Evolutionary conservation across 2,888 invertebrate genomes (phyloP).

Genomic region (Pandemis heparana): DNA sequence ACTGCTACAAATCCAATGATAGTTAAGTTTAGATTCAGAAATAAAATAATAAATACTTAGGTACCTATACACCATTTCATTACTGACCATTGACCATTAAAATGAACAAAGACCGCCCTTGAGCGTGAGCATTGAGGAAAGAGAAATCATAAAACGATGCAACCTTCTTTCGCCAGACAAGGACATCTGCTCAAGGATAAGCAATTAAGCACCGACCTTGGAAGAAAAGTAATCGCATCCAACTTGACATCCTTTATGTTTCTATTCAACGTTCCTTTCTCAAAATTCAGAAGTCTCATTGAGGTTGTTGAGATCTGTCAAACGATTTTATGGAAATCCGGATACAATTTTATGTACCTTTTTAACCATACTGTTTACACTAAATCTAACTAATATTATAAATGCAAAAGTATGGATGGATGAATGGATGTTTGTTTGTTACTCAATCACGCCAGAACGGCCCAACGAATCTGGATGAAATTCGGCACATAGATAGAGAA

Average conservation of each 20-base stretch:
- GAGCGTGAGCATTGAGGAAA: neutral
- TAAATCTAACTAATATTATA: neutral
- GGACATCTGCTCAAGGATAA: slow-evolving; percentile 6
- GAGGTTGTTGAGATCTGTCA: neutral
- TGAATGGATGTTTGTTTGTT: too few species aligned
- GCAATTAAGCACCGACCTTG: slow-evolving; percentile 8
- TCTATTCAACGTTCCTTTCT: neutral
- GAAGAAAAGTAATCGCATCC: neutral
- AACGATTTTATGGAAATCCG: neutral
- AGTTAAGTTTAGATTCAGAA: neutral
- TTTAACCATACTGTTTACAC: neutral
- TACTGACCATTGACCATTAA: neutral
- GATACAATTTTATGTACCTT: neutral
- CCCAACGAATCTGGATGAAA: too few species aligned
- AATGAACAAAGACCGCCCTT: neutral
- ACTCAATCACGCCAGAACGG: too few species aligned
- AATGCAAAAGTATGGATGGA: too few species aligned
- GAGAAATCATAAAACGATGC: neutral
- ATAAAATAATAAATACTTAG: neutral
- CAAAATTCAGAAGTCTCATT: neutral
- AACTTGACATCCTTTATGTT: neutral
- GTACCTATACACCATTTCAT: neutral
- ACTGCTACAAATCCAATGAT: neutral
- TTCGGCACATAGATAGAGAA: too few species aligned
- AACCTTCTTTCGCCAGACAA: slow-evolving; percentile 4